These are phyloP conservation scores for Passer domesticus DNA, from an alignment of 2,113 vertebrate genomes.

Conservation along the genomic window DNA sequence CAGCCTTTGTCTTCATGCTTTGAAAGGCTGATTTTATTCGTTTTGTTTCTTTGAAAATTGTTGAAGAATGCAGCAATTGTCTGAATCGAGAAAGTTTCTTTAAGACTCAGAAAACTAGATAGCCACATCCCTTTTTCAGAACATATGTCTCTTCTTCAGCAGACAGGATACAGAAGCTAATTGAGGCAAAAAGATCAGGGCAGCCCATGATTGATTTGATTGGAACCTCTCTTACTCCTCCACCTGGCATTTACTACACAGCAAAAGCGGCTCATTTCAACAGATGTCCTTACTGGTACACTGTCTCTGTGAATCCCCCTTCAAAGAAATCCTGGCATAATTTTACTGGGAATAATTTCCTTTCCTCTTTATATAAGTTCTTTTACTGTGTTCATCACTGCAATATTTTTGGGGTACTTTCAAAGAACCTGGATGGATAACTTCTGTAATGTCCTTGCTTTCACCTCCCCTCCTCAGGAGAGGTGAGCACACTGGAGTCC, in stretches of 20 bases:
- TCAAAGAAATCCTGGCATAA: background rate
- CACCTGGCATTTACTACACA: background rate
- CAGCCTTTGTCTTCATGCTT: background rate
- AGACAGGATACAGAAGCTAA: background rate
- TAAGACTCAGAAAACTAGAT: background rate
- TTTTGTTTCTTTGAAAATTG: background rate
- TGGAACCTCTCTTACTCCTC: background rate
- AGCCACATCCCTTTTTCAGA: background rate
- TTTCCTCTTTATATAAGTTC: background rate
- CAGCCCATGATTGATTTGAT: background rate
- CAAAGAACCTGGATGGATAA: background rate
- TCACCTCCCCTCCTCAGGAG: background rate
- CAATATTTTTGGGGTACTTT: background rate
- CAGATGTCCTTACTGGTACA: background rate
- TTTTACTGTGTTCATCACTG: background rate
- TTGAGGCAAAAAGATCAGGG: background rate
- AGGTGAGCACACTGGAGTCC: background rate
- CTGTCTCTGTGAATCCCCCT: background rate
- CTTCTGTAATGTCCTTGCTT: background rate
- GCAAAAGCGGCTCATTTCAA: background rate
- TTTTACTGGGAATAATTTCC: background rate
- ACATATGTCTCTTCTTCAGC: background rate
- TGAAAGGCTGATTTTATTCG: background rate
- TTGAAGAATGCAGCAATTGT: accelerated
- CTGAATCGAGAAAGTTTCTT: background rate